These are phyloP conservation scores for Coenonympha arcania DNA, from an alignment of 2,888 invertebrate species.

Conservation along the genomic window DNA sequence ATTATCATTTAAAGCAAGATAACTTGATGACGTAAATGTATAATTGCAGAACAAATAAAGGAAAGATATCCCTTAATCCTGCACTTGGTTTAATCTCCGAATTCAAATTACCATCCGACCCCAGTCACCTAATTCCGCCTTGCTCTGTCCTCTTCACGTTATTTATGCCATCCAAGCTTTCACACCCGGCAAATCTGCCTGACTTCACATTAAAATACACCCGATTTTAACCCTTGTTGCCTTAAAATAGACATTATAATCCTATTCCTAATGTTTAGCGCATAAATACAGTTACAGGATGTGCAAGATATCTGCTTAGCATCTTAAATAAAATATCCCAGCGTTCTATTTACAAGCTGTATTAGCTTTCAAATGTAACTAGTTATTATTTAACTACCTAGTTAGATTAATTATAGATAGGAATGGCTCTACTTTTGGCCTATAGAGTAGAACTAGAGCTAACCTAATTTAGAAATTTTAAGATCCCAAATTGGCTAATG, in stretches of 20 bases:
- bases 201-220: background rate
- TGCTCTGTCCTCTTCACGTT: slow-evolving; percentile 17
- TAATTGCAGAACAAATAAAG: slow-evolving; percentile 14
- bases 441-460: too few species aligned
- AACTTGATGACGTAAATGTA: background rate
- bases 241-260: background rate
- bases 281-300: background rate
- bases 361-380: slow-evolving; percentile 11
- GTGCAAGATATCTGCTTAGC: slow-evolving; percentile 14
- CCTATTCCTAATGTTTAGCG: background rate
- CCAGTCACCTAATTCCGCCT: slow-evolving; percentile 20
- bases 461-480: too few species aligned
- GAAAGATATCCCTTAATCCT: slow-evolving; percentile 15
- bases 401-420: too few species aligned
- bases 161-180: slow-evolving; percentile 20
- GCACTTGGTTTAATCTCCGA: slow-evolving; percentile 22
- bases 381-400: background rate
- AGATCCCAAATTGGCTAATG: too few species aligned
- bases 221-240: background rate
- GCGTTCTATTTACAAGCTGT: slow-evolving; percentile 15
- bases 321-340: slow-evolving; percentile 22
- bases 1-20: background rate
- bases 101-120: slow-evolving; percentile 25
- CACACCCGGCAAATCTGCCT: background rate
- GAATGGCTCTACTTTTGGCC: too few species aligned